These are phyloP conservation scores for Gadopsis bispinosus DNA, from an alignment of 2,797 vertebrate species.

Conservation along the genomic window DNA sequence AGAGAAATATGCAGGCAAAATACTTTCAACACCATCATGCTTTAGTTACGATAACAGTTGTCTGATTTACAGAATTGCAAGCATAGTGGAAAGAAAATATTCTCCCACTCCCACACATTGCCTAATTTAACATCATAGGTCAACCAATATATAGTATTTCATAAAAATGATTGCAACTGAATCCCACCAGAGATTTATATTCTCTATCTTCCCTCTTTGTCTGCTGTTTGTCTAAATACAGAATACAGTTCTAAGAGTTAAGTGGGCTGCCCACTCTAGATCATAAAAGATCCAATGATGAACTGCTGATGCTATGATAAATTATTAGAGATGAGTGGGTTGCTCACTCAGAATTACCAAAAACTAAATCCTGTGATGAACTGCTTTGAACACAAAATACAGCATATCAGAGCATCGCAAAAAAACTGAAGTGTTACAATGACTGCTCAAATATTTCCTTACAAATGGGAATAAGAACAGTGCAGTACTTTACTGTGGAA, in stretches of 20 bases:
- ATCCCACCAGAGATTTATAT: slow-evolving; percentile 23
- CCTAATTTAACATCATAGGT: not conserved
- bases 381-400: not conserved
- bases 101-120: not conserved
- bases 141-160: not conserved
- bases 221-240: slow-evolving; percentile 38
- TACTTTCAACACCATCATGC: not conserved
- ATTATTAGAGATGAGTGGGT: slow-evolving; percentile 46
- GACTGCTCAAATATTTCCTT: not conserved
- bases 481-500: not conserved
- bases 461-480: not conserved
- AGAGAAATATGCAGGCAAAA: slow-evolving; percentile 1
- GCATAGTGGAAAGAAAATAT: not conserved
- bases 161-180: not conserved
- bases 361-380: slow-evolving; percentile 2
- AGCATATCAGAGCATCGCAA: slow-evolving; percentile 6
- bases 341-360: slow-evolving; percentile 19
- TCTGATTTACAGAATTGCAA: not conserved
- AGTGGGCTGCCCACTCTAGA: slow-evolving; percentile 38
- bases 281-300: slow-evolving; percentile 9
- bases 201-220: slow-evolving; percentile 5
- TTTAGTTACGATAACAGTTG: not conserved
- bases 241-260: slow-evolving; percentile 2
- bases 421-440: not conserved
- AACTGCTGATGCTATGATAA: slow-evolving; percentile 41